Conservation (phyloP, 2,797 vertebrate genomes). For the Gorsachius magnificus region DNA sequence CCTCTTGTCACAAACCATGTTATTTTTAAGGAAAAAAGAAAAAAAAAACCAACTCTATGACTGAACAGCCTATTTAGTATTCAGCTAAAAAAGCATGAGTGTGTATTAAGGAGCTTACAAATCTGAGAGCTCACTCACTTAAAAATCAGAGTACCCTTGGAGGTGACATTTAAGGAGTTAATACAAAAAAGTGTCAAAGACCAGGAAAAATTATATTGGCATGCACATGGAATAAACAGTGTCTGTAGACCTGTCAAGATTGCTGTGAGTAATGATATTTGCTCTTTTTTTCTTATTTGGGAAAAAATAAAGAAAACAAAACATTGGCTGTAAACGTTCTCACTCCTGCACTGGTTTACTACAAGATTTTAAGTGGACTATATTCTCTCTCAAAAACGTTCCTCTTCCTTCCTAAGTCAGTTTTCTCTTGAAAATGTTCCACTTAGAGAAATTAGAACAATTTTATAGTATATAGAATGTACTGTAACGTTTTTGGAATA, state of each 20-base stretch:
- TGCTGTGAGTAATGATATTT: constrained; percentile 14
- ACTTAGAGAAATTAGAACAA: neutral
- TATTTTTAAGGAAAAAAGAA: neutral
- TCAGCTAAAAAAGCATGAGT: neutral
- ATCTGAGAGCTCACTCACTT: neutral
- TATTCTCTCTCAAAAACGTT: neutral
- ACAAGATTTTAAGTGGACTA: neutral
- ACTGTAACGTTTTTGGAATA: neutral
- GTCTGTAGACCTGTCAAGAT: neutral
- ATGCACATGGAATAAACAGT: neutral
- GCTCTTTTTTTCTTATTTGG: neutral
- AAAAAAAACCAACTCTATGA: neutral
- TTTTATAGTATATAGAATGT: neutral
- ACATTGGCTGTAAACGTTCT: neutral
- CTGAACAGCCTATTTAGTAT: neutral
- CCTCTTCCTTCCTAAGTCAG: neutral
- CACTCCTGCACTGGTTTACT: neutral
- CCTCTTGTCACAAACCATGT: neutral
- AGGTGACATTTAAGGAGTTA: constrained; percentile 17
- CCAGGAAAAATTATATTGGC: neutral
- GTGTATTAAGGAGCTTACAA: neutral
- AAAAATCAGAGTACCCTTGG: neutral
- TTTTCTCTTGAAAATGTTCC: neutral
- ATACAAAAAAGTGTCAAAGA: neutral
- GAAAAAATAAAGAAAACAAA: neutral